Evolutionary conservation across 53 echinoderm and acorn worm species (phyloP).

Genomic region (Patiria pectinifera): DNA sequence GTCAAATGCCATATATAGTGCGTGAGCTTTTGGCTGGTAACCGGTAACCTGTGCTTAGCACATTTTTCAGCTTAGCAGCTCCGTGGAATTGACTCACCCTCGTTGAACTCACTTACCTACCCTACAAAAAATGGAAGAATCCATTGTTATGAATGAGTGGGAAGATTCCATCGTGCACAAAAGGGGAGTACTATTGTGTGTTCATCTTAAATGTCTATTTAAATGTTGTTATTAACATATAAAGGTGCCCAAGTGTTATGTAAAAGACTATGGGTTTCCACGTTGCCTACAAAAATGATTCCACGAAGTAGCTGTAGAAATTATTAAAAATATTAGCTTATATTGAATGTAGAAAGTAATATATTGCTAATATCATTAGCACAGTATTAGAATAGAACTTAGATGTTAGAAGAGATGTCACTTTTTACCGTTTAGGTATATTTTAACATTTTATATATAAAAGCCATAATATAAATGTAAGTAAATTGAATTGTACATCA

Average conservation of each 20-base stretch:
- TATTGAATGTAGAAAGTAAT: slow-evolving; percentile 1
- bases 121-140: not conserved
- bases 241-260: slow-evolving; percentile 62
- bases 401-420: slow-evolving; percentile 33
- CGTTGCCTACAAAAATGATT: slow-evolving; percentile 68
- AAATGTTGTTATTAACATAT: slow-evolving; percentile 5
- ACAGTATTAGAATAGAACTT: slow-evolving; percentile 24
- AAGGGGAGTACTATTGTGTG: slow-evolving; percentile 25
- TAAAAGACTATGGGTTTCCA: slow-evolving; percentile 56
- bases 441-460: slow-evolving; percentile 66
- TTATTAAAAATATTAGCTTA: not conserved
- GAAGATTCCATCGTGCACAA: slow-evolving; percentile 45
- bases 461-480: slow-evolving; percentile 39
- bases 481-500: slow-evolving; percentile 42
- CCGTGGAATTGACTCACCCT: slow-evolving; percentile 10
- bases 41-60: not conserved
- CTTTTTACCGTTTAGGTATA: slow-evolving; percentile 58
- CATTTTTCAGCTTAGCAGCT: not conserved
- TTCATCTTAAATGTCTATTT: slow-evolving; percentile 24
- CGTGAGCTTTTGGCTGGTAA: not conserved
- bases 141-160: not conserved
- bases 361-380: slow-evolving; percentile 26
- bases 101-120: not conserved
- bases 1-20: slow-evolving; percentile 25
- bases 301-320: slow-evolving; percentile 54